Evolutionary conservation across 2,113 vertebrate species (phyloP), one percentile per base, ranked within the genome.

Genomic region (Galeopterus variegatus): DNA sequence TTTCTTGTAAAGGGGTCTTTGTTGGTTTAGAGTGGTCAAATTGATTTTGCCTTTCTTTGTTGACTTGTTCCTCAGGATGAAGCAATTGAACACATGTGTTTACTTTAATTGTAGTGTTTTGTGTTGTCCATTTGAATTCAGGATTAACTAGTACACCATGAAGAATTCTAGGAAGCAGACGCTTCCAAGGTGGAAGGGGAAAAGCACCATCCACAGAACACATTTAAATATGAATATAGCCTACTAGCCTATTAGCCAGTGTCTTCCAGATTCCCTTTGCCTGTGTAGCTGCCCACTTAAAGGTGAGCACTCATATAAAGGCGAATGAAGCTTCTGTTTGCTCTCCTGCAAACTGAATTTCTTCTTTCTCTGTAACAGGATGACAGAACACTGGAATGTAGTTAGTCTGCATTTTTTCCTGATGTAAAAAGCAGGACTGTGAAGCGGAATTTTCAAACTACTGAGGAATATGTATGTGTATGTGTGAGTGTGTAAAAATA

Each of bases 361-460:
- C 21, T 79, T 92, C 72, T 28, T 90, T 82, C 65, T 76, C 75
- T 94, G 45, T 64, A 54, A 93, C 10, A 82, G 48, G 82, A 82
- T 36, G 28, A 69, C 48, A 87, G 36, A 93, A 73, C 17, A 12
- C 21, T 48, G 10, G 60, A 48, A 67, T 72, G 36, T 23, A 18
- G 52, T 76, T 14, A 80, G 14, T 50, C 24, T 13, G 36, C 50
- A 2, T 24, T 80, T 91, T 75, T 79, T 64, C 36, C 60, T 77
- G 36, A 45, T 64, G n/a, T 77, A 65, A 79, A 75, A 92, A 69
- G 41, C 15, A 84, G 72, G 48, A 45, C 36, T 33, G 58, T 60
- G 28, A 90, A 83, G 92, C 33, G 31, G 11, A 83, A 90, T 84
- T 92, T 81, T 94, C 45, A 80, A 54, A 87, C 11, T 62, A 33